Evolutionary conservation across 2,113 vertebrate species (phyloP), one percentile per base, ranked within the genome.

Genomic region (Turdus rufiventris): DNA sequence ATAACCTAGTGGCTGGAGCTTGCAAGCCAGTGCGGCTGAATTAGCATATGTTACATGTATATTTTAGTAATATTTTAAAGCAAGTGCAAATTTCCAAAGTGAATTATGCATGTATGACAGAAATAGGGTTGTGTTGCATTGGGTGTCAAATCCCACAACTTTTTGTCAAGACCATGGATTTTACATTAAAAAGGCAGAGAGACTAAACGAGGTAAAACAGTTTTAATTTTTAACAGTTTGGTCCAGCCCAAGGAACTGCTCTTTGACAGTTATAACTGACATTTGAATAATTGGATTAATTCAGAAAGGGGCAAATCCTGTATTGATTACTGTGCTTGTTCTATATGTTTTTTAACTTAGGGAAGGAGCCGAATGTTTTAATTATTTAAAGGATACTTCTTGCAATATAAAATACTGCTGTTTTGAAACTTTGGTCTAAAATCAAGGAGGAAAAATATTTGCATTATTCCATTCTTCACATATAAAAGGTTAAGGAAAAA

Each of bases 31-130:
- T 76, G 92, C 77, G 76, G 98, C 93, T 94, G 91, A 97, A 99
- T 99, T 99, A 99, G 98, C 99, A 99, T 99, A 99, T 98, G 98
- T 98, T 97, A 98, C 98, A 98, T 99, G 98, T 99, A 99, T 99
- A 98, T 99, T 99, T 99, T 98, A 99, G 98, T 97, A 97, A 98
- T 97, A 93, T 99, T 99, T 99, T 98, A 98, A 99, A 98, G 98
- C 97, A 94, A 98, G 97, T 96, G 96, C 98, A 75, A 96, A 96
- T 98, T 98, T 98, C 98, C 96, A 95, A 97, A 97, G 98, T 99
- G 98, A 99, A 99, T 99, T 99, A 99, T 99, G 98, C 98, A 99
- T 99, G 98, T 97, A 96, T 93, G 98, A 98, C 98, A 98, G 98
- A 98, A 96, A 98, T 98, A 96, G 97, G 97, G 98, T 98, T 98